A percentile compares a stretch with the other conserved stretches of the same genome.
phyloP scores from a whole-genome alignment of 2,888 invertebrate genomes.

The Hypena proboscidalis region DNA sequence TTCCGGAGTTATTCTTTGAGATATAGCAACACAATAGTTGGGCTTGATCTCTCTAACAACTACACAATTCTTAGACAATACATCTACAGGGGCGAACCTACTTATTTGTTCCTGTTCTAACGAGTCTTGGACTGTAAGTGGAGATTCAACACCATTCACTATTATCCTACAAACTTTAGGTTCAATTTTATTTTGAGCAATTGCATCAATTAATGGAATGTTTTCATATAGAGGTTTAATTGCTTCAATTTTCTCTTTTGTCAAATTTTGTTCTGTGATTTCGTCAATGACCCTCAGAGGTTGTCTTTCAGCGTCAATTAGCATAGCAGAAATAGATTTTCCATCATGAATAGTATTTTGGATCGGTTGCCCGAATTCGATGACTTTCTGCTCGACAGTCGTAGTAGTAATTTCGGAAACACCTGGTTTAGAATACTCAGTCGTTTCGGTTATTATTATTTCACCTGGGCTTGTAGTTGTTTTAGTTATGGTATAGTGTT shows the following conservation, averaged over 20 bases:
- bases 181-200: constrained; percentile 87
- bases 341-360: constrained; percentile 49
- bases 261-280: constrained; percentile 77
- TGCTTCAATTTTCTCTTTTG: constrained; percentile 61
- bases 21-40: constrained; percentile 80
- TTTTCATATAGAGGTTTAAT: constrained; percentile 72
- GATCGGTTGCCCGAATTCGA: constrained; percentile 40
- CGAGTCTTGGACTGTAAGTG: constrained; percentile 88
- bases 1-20: constrained; percentile 87
- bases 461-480: constrained; percentile 40
- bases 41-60: constrained; percentile 84
- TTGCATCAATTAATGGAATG: constrained; percentile 86
- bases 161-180: constrained; percentile 88
- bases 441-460: constrained; percentile 46
- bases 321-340: constrained; percentile 67
- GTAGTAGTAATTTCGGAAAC: constrained; percentile 45
- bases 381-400: constrained; percentile 45
- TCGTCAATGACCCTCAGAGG: constrained; percentile 77
- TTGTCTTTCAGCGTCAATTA: constrained; percentile 79
- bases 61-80: constrained; percentile 87
- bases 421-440: constrained; percentile 45
- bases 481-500: constrained; percentile 35
- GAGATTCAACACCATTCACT: constrained; percentile 86
- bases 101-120: constrained; percentile 89
- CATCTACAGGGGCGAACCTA: constrained; percentile 87